Conservation (phyloP, 2,797 vertebrate genomes). For the Pristis pectinata region DNA sequence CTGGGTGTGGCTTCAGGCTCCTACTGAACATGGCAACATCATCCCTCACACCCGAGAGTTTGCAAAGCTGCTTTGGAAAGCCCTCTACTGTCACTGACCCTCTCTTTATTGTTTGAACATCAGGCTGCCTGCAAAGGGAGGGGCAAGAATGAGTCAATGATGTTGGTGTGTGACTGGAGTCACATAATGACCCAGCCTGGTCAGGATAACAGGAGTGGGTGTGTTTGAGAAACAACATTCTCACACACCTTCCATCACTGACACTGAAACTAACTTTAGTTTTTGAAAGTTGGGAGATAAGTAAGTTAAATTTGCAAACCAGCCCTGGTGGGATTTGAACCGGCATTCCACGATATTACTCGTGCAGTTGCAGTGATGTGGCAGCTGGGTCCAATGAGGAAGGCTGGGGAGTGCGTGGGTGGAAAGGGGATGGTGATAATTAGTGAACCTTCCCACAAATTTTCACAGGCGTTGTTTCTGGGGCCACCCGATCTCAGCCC, state of each 20-base stretch:
- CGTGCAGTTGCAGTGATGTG: neutral
- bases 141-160: neutral
- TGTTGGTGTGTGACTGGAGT: neutral
- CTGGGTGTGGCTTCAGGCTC: too few relatives aligned
- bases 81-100: neutral
- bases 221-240: neutral
- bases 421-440: neutral
- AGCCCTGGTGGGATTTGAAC: neutral
- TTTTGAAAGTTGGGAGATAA: neutral
- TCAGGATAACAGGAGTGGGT: neutral
- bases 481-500: neutral
- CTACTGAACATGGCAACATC: too few relatives aligned
- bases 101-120: neutral
- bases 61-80: too few relatives aligned
- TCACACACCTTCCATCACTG: neutral
- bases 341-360: neutral
- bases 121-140: neutral
- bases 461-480: neutral
- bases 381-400: neutral
- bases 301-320: neutral
- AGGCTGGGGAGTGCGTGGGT: neutral
- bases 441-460: neutral
- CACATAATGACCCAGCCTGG: neutral
- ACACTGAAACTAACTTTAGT: neutral
- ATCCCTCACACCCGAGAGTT: too few relatives aligned